A percentile compares a stretch with the other conserved stretches of the same genome.
phyloP scores from a whole-genome alignment of 2,113 vertebrate species.

The Hepsetus odoe region DNA sequence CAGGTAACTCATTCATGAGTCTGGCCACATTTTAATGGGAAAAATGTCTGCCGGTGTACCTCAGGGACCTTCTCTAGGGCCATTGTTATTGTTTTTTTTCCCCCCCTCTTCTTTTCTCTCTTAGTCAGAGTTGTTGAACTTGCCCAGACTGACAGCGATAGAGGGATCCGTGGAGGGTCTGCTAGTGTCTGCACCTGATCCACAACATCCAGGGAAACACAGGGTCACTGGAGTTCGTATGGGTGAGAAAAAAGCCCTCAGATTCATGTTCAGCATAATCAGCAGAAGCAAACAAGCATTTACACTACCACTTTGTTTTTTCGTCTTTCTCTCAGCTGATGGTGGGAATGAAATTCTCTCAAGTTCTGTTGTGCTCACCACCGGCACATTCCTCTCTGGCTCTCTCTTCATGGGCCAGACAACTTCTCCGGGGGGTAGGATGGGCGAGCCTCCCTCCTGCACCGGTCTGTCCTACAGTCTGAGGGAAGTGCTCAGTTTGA shows the following conservation, averaged over 20 bases:
- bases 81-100: background rate
- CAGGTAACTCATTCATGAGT: constrained; percentile 76
- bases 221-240: constrained; percentile 82
- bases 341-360: constrained; percentile 70
- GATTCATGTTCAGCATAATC: background rate
- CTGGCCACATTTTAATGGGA: too few relatives aligned
- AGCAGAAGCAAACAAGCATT: background rate
- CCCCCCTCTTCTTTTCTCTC: background rate
- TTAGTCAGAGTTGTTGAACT: constrained; percentile 86
- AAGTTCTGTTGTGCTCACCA: constrained; percentile 86
- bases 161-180: constrained; percentile 92
- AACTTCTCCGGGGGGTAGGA: constrained; percentile 82
- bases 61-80: background rate
- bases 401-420: constrained; percentile 82
- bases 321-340: constrained; percentile 68
- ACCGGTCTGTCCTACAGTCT: constrained; percentile 83
- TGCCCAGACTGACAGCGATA: constrained; percentile 81
- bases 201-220: constrained; percentile 76
- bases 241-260: constrained; percentile 67
- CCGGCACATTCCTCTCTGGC: constrained; percentile 91
- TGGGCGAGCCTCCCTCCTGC: constrained; percentile 87
- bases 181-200: constrained; percentile 77
- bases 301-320: background rate
- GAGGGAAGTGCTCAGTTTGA: constrained; percentile 82
- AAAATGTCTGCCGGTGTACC: background rate